A percentile compares a stretch with the other conserved stretches of the same genome.
Conservation (phyloP, 2,888 invertebrate species). For the Anthophora plumipes region DNA sequence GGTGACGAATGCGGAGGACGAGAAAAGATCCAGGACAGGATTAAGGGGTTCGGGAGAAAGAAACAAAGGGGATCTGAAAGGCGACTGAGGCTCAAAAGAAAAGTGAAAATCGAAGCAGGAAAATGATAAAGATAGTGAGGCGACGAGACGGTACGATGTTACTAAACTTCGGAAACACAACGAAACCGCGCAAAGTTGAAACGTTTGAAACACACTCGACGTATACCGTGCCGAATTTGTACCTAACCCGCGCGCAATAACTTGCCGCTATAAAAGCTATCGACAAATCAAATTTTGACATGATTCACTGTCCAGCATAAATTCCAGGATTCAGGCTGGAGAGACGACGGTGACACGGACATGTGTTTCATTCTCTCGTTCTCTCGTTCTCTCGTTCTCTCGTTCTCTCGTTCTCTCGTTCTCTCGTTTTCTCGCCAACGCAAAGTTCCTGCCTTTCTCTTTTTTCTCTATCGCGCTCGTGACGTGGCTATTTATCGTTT, state of each 20-base stretch:
- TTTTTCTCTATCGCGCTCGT: slow-evolving; percentile 63
- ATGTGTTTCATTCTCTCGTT: slow-evolving; percentile 81
- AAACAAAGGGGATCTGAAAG: too few species aligned
- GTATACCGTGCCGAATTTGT: slow-evolving; percentile 79
- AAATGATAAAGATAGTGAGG: too few species aligned
- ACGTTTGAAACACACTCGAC: slow-evolving; percentile 71
- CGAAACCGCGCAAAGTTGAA: slow-evolving; percentile 73
- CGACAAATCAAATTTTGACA: slow-evolving; percentile 85
- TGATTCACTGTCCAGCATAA: slow-evolving; percentile 84
- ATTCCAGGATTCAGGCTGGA: slow-evolving; percentile 81
- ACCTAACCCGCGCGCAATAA: slow-evolving; percentile 84
- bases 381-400: slow-evolving; percentile 69
- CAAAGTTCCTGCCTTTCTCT: slow-evolving; percentile 51
- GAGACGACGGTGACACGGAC: slow-evolving; percentile 84
- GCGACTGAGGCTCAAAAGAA: too few species aligned
- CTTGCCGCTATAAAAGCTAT: slow-evolving; percentile 85
- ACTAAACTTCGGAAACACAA: slow-evolving; percentile 54
- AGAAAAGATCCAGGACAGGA: too few species aligned
- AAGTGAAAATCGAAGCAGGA: too few species aligned
- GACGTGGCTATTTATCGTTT: slow-evolving; percentile 79
- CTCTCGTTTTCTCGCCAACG: slow-evolving; percentile 48
- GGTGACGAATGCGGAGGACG: too few species aligned
- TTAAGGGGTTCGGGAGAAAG: too few species aligned
- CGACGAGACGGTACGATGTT: too few species aligned
- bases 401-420: slow-evolving; percentile 51